Base-by-base conservation (phyloP, 2,888 invertebrate genomes). In the Trichacis sp. region DNA sequence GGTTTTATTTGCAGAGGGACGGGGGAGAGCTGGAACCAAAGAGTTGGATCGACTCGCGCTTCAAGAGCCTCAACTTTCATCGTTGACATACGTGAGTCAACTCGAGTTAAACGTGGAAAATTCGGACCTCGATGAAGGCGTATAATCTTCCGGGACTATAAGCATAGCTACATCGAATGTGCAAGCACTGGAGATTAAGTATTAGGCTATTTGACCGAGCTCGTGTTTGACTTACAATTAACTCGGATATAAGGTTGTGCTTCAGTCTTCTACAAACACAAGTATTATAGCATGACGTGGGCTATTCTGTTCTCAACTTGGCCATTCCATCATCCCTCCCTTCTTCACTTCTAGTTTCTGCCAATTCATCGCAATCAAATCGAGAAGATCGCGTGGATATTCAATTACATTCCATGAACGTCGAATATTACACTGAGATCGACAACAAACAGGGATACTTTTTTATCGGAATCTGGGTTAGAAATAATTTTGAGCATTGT, bases 151-250 rank as follows among this genome's bases (percentile, higher is more conserved):
- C 24, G 45, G 20, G 20, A 29, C 49, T n/a, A 36, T 17, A 15
- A 45, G 17, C 29, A 45, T 45, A 33, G 45, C 43, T 55, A 45
- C 55, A 54, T 52, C 49, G 29, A 15, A 14, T 55, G 55, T 46
- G 55, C 46, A 61, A 61, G 61, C 61, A 61, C 46, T 50, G 20
- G 38, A 61, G 61, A 61, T 55, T 61, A 55, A 55, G 61, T 54
- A 55, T 54, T 42, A 29, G 61, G 54, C 55, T 50, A 49, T 51
- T 61, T 49, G 54, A 40, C 46, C 40, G 50, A 43, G 46, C 38
- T 29, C 17, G 42, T 61, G 54, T 61, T 61, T 61, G 61, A 54
- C 54, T 61, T 61, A 61, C 55, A 61, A 61, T 55, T 61, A 61
- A 61, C 46, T 46, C 24, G 24, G 55, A 61, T 50, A 61, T 53